Evolutionary conservation across 1,140 invertebrate species (phyloP), one percentile per base, ranked within the genome.

Genomic region (Drosophila carrolli): DNA sequence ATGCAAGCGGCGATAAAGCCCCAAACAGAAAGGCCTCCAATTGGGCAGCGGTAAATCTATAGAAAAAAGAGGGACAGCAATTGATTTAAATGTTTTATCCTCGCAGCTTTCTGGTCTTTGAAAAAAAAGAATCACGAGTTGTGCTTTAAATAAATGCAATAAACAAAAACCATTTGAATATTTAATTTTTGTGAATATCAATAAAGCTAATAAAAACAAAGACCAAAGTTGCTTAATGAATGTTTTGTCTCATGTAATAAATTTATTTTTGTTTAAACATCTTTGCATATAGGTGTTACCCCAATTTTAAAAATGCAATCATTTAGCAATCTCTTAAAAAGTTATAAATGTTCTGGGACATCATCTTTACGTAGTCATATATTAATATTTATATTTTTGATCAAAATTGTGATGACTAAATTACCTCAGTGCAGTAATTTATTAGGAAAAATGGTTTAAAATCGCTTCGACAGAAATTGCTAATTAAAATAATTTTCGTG

Each of bases 401-500:
- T 4, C 11, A 38, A 38, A 38, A 23, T 23, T 38, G 4, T 38
- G 4, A 35, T 2, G 5, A 23, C 14, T 10, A 13, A 35, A 14
- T n/a, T 23, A 38, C 2, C 32, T 23, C 43, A 38, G n/a, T 66
- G 29, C 38, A 53, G 37, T 40, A 37, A 37, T 47, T 59, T 47
- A 23, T n/a, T 16, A 10, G 11, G 29, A 56, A 60, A 53, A 51
- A 11, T 11, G 1, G 19, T 78, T 72, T 40, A 44, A 75, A 75
- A 82, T 58, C 61, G 55, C 51, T 79, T 77, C 59, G 66, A 59
- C 73, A 61, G 67, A 57, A 74, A 83, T 66, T 46, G 76, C 78
- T 86, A 88, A 88, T 89, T 83, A 83, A 89, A 80, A 79, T 73
- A 76, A 73, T 83, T 89, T 66, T 56, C 50, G 41, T 58, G 37